Base-by-base conservation (phyloP, 2,888 invertebrate species). In the Cactoblastis cactorum region DNA sequence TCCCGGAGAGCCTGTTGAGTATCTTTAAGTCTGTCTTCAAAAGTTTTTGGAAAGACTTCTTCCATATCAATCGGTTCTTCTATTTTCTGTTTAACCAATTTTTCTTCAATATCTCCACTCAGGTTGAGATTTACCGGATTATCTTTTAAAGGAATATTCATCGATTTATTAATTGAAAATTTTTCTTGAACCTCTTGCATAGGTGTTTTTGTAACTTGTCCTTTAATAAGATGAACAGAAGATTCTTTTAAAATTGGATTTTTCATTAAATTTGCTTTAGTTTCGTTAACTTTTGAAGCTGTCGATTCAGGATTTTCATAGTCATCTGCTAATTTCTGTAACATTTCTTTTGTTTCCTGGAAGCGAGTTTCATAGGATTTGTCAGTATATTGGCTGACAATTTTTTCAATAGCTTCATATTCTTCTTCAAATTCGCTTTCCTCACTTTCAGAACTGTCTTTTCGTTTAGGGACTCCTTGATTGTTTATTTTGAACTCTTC, bases 301-400 rank as follows among this genome's bases (percentile, higher is more conserved):
- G 53, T 22, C n/a, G 62, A 60, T 28, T 64, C 60, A 14, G 69
- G 67, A 34, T 78, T 67, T 2, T 88, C 85, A 51, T 76, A 77
- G 38, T 61, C 66, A 56, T 87, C 82, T 12, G 88, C 87, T 65
- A 89, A 63, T 58, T 77, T 74, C 1, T 64, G 56, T 2, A 89
- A 69, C 83, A 88, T 80, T n/a, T 80, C 76, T 56, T 82, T 81
- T 8, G 87, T 88, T 64, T 90, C 87, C 59, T 82, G 74, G 58
- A 62, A 88, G 58, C 87, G 72, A 1, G 78, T 83, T 62, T 87
- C 86, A 45, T 87, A 88, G 15, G 87, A 75, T 58, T 88, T 88
- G 35, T 81, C 69, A 1, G 88, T 85, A 43, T 77, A 80, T 62
- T 86, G 75, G 50, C 80, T 74, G 0, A 89, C 83, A 49, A 75